A percentile compares a stretch with the other conserved stretches of the same genome.
Conservation (phyloP, 2,797 vertebrate species). For the Triplophysa bombifrons region DNA sequence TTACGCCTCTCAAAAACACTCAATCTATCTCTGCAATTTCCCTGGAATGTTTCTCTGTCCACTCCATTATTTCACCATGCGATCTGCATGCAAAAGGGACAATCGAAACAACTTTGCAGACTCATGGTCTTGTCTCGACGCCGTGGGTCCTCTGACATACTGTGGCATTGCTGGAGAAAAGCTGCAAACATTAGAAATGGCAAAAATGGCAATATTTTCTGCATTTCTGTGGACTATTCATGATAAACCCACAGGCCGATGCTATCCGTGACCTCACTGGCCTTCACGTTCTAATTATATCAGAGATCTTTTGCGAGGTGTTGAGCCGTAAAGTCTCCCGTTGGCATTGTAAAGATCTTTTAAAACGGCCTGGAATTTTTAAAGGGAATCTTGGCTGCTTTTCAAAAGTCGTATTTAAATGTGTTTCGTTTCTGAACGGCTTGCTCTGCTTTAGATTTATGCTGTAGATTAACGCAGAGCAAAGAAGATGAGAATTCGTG, state of each 20-base stretch:
- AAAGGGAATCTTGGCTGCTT: constrained; percentile 3
- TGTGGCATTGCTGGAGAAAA: constrained; percentile 36
- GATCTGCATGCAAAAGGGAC: background rate
- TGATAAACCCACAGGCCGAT: constrained; percentile 30
- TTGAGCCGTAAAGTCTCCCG: background rate
- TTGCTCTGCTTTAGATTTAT: background rate
- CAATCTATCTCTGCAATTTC: constrained; percentile 1
- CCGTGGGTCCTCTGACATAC: constrained; percentile 1
- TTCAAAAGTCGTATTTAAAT: constrained; percentile 18
- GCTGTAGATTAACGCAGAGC: background rate
- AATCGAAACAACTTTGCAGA: background rate
- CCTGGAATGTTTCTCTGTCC: background rate
- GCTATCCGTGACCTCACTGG: constrained; percentile 37
- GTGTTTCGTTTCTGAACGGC: background rate
- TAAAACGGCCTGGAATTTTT: background rate
- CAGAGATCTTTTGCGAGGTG: background rate
- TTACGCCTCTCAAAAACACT: constrained; percentile 12
- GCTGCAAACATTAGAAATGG: constrained; percentile 19
- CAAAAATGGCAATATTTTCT: constrained; percentile 13
- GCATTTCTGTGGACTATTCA: constrained; percentile 10
- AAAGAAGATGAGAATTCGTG: background rate
- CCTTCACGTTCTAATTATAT: constrained; percentile 12
- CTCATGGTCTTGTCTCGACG: background rate
- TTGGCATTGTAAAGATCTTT: background rate
- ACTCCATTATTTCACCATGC: background rate